Conservation (phyloP, 2,888 invertebrate species). For the Liposcelis brunnea region DNA sequence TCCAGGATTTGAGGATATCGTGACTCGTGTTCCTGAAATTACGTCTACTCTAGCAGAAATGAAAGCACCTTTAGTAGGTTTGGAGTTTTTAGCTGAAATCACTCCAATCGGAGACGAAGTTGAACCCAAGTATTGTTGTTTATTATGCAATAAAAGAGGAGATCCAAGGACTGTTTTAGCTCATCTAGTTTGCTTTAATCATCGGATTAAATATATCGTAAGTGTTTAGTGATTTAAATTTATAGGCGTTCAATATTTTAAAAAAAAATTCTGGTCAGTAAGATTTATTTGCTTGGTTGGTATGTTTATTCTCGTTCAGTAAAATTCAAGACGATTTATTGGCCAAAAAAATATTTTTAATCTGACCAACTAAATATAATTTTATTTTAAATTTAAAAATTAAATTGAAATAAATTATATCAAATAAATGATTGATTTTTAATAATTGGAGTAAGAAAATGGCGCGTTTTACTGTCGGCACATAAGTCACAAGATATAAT, state of each 20-base stretch:
- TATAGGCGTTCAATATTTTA: background rate
- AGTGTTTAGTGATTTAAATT: conserved; percentile 18
- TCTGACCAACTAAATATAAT: no score
- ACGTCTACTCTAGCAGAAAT: conserved; percentile 36
- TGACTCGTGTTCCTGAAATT: conserved; percentile 28
- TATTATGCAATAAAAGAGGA: conserved; percentile 61
- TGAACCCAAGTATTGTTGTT: conserved; percentile 59
- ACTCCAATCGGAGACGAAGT: conserved; percentile 30
- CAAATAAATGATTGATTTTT: no score
- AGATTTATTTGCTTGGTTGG: conserved; percentile 1
- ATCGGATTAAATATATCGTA: conserved; percentile 53
- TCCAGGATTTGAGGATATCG: conserved; percentile 49
- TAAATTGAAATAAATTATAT: no score
- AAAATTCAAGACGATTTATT: no score
- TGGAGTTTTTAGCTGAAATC: conserved; percentile 64
- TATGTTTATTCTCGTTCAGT: no score
- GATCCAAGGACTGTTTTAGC: conserved; percentile 61
- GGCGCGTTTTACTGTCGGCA: no score
- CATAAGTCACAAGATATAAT: no score
- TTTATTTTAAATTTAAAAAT: no score
- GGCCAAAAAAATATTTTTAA: no score
- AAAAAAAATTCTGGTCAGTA: background rate
- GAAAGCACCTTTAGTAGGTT: conserved; percentile 41
- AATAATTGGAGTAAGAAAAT: no score
- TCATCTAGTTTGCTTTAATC: conserved; percentile 62